Conservation (phyloP, 1,140 invertebrate genomes). For the Papilio polyxenes region DNA sequence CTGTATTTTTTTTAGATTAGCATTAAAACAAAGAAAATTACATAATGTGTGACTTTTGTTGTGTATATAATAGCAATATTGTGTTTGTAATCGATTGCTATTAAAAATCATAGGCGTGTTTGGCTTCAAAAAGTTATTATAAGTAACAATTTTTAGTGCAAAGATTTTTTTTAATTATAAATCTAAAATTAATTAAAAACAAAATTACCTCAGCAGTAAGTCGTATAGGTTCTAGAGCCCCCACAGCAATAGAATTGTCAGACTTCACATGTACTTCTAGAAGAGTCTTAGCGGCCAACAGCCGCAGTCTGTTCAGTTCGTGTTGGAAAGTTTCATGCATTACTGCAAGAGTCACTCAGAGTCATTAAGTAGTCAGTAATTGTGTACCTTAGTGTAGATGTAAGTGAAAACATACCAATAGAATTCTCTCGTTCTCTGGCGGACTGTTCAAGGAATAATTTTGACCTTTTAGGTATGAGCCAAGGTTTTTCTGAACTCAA, state of each 20-base stretch:
- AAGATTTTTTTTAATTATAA: no score
- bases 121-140: not conserved
- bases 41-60: no score
- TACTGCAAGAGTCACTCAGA: slow-evolving; percentile 76
- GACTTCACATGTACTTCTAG: slow-evolving; percentile 86
- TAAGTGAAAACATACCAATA: slow-evolving; percentile 46
- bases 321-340: slow-evolving; percentile 94
- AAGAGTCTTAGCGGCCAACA: slow-evolving; percentile 88
- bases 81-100: not conserved
- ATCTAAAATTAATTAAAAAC: not conserved
- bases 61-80: not conserved
- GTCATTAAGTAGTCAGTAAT: not conserved
- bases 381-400: not conserved
- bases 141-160: not conserved
- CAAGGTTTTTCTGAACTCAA: slow-evolving; percentile 76
- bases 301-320: slow-evolving; percentile 89
- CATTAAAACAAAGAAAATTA: no score
- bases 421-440: slow-evolving; percentile 93
- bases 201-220: slow-evolving; percentile 86
- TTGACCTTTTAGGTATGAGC: slow-evolving; percentile 96
- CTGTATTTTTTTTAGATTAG: not conserved
- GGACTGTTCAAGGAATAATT: slow-evolving; percentile 97
- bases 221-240: slow-evolving; percentile 87
- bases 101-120: not conserved
- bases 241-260: slow-evolving; percentile 82